Conservation (phyloP, 2,888 invertebrate species). For the Willowsia nigromaculata region DNA sequence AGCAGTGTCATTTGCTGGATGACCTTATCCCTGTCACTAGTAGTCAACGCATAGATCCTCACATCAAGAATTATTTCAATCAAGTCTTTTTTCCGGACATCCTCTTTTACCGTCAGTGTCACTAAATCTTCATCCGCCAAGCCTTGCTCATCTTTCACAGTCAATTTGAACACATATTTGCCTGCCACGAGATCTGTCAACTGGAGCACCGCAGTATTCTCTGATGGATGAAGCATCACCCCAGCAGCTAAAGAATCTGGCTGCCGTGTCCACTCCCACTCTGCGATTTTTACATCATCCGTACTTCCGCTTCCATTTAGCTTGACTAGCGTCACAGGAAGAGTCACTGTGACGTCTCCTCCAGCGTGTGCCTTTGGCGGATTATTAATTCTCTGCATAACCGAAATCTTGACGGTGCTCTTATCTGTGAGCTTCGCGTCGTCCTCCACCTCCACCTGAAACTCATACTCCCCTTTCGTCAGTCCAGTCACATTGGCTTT, state of each 20-base stretch:
- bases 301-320: constrained; percentile 89
- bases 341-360: constrained; percentile 86
- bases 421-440: constrained; percentile 90
- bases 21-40: constrained; percentile 88
- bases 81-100: constrained; percentile 87
- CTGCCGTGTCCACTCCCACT: constrained; percentile 92
- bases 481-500: constrained; percentile 89
- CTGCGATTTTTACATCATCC: constrained; percentile 91
- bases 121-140: constrained; percentile 90
- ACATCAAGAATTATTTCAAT: constrained; percentile 91
- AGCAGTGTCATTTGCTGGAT: constrained; percentile 90
- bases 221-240: constrained; percentile 88
- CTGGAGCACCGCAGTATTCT: constrained; percentile 88
- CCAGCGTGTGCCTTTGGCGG: constrained; percentile 85
- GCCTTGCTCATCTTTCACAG: constrained; percentile 95
- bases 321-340: constrained; percentile 89
- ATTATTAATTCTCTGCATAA: constrained; percentile 92
- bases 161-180: constrained; percentile 91
- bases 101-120: constrained; percentile 89
- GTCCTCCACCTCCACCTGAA: constrained; percentile 90
- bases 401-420: constrained; percentile 83
- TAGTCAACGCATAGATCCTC: constrained; percentile 85
- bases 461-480: constrained; percentile 91
- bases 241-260: constrained; percentile 90
- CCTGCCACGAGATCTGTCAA: constrained; percentile 92